phyloP scores from a whole-genome alignment of 2,797 vertebrate species.

The Lutjanus campechanus region DNA sequence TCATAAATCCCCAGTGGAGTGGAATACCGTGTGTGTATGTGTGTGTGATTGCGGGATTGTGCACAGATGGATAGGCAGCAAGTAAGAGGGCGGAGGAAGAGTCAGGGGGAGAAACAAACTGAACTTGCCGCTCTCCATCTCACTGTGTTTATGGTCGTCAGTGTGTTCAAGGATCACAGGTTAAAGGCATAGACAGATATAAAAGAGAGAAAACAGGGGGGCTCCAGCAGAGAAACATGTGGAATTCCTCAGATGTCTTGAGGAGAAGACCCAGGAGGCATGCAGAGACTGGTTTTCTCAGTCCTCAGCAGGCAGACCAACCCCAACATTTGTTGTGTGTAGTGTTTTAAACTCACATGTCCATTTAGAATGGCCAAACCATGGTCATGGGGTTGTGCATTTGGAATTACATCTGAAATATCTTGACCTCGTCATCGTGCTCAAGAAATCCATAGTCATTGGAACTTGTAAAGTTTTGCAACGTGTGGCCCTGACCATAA shows the following conservation, averaged over 20 bases:
- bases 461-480: neutral
- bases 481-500: neutral
- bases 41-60: conserved; percentile 40
- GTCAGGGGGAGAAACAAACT: conserved; percentile 16
- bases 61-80: conserved; percentile 38
- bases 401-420: conserved; percentile 8
- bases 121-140: conserved; percentile 12
- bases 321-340: neutral
- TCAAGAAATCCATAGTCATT: conserved; percentile 16
- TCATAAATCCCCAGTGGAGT: conserved; percentile 42
- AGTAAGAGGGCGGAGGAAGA: conserved; percentile 22
- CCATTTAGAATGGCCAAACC: conserved; percentile 4
- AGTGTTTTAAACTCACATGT: conserved; percentile 36
- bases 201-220: conserved; percentile 9
- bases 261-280: conserved; percentile 44
- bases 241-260: conserved; percentile 63
- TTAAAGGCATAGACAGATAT: conserved; percentile 1
- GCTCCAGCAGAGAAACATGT: conserved; percentile 55
- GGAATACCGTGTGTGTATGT: conserved; percentile 22
- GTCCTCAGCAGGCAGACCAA: conserved; percentile 28
- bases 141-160: conserved; percentile 24
- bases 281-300: conserved; percentile 59
- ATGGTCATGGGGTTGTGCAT: conserved; percentile 11
- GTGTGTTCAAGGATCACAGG: conserved; percentile 11
- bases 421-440: neutral